These are phyloP conservation scores for Bradysia coprophila DNA, from an alignment of 1,140 invertebrate species.

Conservation along the genomic window DNA sequence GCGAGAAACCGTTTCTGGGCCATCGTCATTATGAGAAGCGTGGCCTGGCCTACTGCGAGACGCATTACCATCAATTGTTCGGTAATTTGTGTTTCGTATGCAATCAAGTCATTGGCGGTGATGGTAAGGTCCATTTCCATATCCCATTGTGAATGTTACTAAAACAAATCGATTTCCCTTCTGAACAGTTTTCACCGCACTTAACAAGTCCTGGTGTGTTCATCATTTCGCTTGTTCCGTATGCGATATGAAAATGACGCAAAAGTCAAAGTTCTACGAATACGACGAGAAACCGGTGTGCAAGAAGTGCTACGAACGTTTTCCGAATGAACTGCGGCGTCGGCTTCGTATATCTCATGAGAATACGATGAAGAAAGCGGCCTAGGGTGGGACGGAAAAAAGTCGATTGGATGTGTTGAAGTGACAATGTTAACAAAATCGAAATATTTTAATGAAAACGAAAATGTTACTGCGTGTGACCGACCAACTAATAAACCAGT, in stretches of 20 bases:
- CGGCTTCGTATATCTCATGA: conserved; percentile 63
- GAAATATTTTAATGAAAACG: too few species aligned
- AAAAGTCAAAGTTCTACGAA: conserved; percentile 99
- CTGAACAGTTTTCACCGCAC: conserved; percentile 90
- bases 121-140: conserved; percentile 47
- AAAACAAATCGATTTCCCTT: too few species aligned
- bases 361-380: conserved; percentile 29
- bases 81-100: conserved; percentile 98
- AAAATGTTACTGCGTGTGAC: too few species aligned
- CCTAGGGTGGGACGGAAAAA: too few species aligned
- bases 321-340: conserved; percentile 84
- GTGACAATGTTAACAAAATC: too few species aligned
- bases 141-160: too few species aligned
- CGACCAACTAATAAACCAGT: too few species aligned
- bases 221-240: conserved; percentile 98
- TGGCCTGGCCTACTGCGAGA: conserved; percentile 96
- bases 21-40: conserved; percentile 99
- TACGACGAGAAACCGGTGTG: conserved; percentile 96
- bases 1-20: conserved; percentile 98
- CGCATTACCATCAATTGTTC: conserved; percentile 97
- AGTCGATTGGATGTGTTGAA: too few species aligned
- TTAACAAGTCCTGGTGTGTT: conserved; percentile 99
- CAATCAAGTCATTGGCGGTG: conserved; percentile 93
- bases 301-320: conserved; percentile 95
- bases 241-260: conserved; percentile 94